Conservation (phyloP, 2,797 vertebrate species). For the Vultur gryphus region DNA sequence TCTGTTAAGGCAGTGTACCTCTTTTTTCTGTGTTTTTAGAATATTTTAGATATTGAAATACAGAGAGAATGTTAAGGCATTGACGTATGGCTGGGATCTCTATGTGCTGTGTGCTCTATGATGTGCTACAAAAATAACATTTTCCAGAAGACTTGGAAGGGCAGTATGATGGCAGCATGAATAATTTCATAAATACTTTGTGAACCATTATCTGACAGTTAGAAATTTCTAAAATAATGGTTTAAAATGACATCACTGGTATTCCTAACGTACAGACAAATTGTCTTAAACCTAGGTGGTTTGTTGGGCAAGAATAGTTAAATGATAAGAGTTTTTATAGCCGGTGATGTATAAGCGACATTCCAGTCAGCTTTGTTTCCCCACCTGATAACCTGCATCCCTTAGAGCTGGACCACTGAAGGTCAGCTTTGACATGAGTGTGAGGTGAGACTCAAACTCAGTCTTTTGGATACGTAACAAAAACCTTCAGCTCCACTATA, state of each 20-base stretch:
- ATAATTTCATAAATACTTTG: background rate
- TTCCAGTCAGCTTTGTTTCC: background rate
- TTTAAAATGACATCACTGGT: background rate
- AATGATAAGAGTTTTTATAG: background rate
- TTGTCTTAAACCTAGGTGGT: background rate
- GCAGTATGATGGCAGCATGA: background rate
- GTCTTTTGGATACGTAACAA: background rate
- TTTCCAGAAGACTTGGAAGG: background rate
- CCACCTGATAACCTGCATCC: background rate
- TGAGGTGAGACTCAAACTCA: background rate
- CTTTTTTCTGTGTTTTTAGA: background rate
- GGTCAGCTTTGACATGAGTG: background rate
- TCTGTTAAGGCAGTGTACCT: background rate
- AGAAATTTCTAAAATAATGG: background rate
- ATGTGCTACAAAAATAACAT: background rate
- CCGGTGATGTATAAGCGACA: fast-evolving
- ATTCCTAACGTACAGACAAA: background rate
- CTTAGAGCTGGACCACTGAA: background rate
- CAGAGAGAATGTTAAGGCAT: background rate
- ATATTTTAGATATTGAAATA: background rate
- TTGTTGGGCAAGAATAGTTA: background rate
- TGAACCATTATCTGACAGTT: background rate
- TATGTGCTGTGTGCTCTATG: background rate
- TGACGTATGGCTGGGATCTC: background rate
- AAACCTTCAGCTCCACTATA: background rate